Base-by-base conservation (phyloP, 2,888 invertebrate species). In the Aleiodes testaceus region DNA sequence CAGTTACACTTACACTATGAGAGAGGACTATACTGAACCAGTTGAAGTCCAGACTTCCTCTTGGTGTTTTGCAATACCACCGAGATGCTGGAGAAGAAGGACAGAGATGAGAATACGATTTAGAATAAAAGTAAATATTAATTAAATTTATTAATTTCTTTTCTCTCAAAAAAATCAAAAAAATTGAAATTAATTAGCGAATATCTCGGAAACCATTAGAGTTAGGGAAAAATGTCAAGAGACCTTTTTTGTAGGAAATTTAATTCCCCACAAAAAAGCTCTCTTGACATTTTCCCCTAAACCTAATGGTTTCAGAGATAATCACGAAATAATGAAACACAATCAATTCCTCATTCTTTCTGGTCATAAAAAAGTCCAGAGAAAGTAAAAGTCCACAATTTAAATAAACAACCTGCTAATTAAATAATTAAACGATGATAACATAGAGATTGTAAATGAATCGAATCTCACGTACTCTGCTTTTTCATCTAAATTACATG, bases 31-130 rank as follows among this genome's bases (percentile, higher is more conserved):
- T 79, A 90, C 90, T 45, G 92, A 93, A 72, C 92, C 93, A 64
- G 92, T 93, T 85, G 88, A 89, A 70, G 91, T 94, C 63, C 90
- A 93, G 74, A 92, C 92, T 1, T 93, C 93, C 84, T 91, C 91
- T 78, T 95, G 95, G 94, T 95, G 95, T 82, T 88, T 94, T 81
- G 91, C 92, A 74, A 90, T 95, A 81, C 95, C 95, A 5, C 95
- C 95, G n/a, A 89, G 94, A 74, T 95, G 95, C 84, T 92, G 94
- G 53, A 90, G 90, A 81, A 93, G 92, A 86, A 92, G 89, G 81
- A 92, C 91, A 11, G 92, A 92, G 87, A 90, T 91, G 89, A 90
- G 92, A 77, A 92, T 93, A 80, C 91, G 92, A 74, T 92, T 92
- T 80, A 91, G 91, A 82, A 89, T 91, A 72, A 92, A 93, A 90